Conservation (phyloP, 2,113 vertebrate genomes). For the Sardina pilchardus region DNA sequence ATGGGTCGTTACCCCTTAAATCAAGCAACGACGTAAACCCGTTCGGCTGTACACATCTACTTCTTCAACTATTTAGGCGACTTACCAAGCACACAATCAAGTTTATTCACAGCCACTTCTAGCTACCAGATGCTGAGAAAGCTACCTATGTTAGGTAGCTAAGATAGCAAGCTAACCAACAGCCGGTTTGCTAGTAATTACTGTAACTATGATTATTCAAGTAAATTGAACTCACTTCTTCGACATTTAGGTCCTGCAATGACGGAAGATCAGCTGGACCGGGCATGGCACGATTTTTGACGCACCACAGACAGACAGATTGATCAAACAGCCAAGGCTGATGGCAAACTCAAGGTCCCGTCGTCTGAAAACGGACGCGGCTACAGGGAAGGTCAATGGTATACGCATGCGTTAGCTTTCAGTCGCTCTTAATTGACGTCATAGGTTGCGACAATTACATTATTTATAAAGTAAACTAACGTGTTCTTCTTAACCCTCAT, state of each 20-base stretch:
- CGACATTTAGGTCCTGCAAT: constrained; percentile 83
- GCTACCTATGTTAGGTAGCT: not conserved
- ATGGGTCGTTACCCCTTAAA: not conserved
- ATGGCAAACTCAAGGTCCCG: constrained; percentile 62
- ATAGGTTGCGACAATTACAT: not conserved
- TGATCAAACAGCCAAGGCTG: constrained; percentile 10
- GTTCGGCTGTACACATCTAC: not conserved
- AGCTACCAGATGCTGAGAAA: not conserved
- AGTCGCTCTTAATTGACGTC: constrained; percentile 56
- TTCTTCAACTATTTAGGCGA: not conserved
- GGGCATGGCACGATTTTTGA: constrained; percentile 71
- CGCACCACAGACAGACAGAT: constrained; percentile 13
- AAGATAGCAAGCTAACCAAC: not conserved
- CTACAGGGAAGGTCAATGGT: constrained; percentile 70
- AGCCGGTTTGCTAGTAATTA: not conserved
- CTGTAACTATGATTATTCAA: not conserved
- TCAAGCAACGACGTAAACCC: not conserved
- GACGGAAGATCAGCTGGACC: constrained; percentile 74
- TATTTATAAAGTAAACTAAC: not conserved
- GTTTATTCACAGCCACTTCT: not conserved
- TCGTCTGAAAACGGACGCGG: constrained; percentile 55
- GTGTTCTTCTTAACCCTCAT: not conserved
- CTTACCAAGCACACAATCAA: not conserved
- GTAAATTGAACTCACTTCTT: constrained; percentile 77
- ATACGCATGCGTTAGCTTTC: constrained; percentile 44